A percentile compares a stretch with the other conserved stretches of the same genome.
Conservation (phyloP, 2,797 vertebrate species). For the Eulemur coronatus region DNA sequence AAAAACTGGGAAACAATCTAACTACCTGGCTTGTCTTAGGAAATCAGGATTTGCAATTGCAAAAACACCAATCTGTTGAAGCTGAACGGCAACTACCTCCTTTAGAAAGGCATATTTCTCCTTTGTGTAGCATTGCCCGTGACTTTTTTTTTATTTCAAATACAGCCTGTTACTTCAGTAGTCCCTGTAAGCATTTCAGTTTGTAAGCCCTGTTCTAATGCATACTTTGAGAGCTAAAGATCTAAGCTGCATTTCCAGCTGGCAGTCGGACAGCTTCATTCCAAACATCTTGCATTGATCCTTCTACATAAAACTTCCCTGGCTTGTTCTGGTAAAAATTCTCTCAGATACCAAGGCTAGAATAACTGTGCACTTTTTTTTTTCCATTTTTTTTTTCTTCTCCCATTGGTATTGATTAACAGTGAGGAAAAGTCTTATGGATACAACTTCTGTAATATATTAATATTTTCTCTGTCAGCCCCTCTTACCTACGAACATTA, state of each 20-base stretch:
- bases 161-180: background rate
- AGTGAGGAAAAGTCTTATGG: background rate
- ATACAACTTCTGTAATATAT: background rate
- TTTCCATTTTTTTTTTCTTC: background rate
- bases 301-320: constrained; percentile 11
- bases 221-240: background rate
- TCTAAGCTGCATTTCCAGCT: background rate
- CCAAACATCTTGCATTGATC: background rate
- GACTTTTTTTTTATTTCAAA: background rate
- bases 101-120: background rate
- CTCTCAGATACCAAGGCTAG: background rate
- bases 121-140: background rate
- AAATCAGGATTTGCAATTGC: background rate
- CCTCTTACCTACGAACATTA: background rate
- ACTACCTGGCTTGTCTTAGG: background rate
- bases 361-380: background rate
- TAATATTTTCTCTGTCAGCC: background rate
- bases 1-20: background rate
- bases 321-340: background rate
- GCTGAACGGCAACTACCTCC: background rate
- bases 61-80: background rate
- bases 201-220: background rate
- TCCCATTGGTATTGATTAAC: background rate
- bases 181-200: background rate
- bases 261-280: background rate